A percentile compares a stretch with the other conserved stretches of the same genome.
phyloP scores from a whole-genome alignment of 2,113 vertebrate species.

The Heterotis niloticus region DNA sequence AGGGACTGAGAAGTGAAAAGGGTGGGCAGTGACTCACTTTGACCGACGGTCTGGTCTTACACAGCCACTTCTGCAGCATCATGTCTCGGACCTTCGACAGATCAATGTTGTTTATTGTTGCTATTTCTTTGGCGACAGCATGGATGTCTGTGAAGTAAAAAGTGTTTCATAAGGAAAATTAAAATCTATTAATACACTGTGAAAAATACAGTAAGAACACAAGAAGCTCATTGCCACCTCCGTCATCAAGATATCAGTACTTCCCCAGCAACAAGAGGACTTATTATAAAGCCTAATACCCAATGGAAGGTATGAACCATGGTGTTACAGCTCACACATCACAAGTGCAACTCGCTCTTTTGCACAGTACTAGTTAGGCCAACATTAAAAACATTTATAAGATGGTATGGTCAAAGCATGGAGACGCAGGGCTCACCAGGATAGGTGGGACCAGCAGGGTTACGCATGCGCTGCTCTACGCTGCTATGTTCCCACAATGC shows the following conservation, averaged over 20 bases:
- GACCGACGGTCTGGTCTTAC: slow-evolving; percentile 59
- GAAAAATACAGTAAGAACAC: background rate
- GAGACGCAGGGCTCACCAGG: slow-evolving; percentile 68
- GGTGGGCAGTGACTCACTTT: slow-evolving; percentile 60
- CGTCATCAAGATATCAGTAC: too few species aligned
- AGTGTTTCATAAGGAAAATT: background rate
- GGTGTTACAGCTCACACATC: too few species aligned
- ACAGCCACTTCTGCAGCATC: slow-evolving; percentile 89
- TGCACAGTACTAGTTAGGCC: too few species aligned
- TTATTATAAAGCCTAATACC: too few species aligned
- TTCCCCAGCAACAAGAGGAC: too few species aligned
- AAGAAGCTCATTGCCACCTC: background rate
- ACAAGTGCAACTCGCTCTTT: too few species aligned
- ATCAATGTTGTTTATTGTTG: slow-evolving; percentile 78
- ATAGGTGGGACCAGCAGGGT: slow-evolving; percentile 60
- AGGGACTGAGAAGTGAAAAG: background rate
- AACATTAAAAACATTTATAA: too few species aligned
- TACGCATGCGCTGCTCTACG: slow-evolving; percentile 72
- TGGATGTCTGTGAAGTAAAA: slow-evolving; percentile 75
- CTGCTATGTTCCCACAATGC: slow-evolving; percentile 83
- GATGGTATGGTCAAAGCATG: too few species aligned
- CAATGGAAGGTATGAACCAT: too few species aligned
- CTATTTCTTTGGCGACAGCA: slow-evolving; percentile 77
- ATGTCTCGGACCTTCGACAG: slow-evolving; percentile 79
- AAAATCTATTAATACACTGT: background rate